Base-by-base conservation (phyloP, 2,797 vertebrate species). In the Malacoctenus gilli region DNA sequence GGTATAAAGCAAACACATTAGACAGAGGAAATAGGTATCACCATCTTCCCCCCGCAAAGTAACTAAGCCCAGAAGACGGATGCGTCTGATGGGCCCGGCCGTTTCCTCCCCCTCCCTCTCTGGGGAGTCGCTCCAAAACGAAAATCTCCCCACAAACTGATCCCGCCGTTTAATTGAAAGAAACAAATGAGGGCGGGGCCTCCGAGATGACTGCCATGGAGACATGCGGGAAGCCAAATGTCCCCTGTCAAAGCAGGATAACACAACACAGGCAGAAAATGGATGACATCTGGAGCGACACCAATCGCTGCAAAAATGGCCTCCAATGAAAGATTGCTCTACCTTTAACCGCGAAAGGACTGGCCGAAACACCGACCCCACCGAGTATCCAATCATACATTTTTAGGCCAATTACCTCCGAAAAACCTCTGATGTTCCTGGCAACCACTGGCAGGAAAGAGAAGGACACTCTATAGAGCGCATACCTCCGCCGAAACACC, bases 1-100 rank as follows among this genome's bases (percentile, higher is more conserved):
- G 70, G 67, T 55, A 70, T 66, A 82, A 80, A 75, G 74, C 80
- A 85, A 86, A 85, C 79, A 83, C 75, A 75, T 79, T 80, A 83
- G 69, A 72, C 8, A 15, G 72, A 77, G 85, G 80, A 84, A 83
- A 84, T 71, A 64, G 80, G 77, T 59, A 82, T 81, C 63, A 51
- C 69, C 67, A 68, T 83, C 71, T 61, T 78, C 59, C 54, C 71
- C 59, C 69, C 62, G 70, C 72, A 79, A 81, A 69, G 77, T 70
- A 80, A 75, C 74, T 72, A 82, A 79, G 74, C 72, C 74, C 60
- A 62, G 69, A 78, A 79, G 79, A 77, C 23, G 16, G 79, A 86
- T 79, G 56, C 79, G 72, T 82, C 74, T 72, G 69, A 79, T 78
- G 57, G 74, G 67, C 72, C 79, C 58, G 68, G 72, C 80, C 65